Evolutionary conservation across 2,113 vertebrate genomes (phyloP).

Genomic region (Mugil cephalus): DNA sequence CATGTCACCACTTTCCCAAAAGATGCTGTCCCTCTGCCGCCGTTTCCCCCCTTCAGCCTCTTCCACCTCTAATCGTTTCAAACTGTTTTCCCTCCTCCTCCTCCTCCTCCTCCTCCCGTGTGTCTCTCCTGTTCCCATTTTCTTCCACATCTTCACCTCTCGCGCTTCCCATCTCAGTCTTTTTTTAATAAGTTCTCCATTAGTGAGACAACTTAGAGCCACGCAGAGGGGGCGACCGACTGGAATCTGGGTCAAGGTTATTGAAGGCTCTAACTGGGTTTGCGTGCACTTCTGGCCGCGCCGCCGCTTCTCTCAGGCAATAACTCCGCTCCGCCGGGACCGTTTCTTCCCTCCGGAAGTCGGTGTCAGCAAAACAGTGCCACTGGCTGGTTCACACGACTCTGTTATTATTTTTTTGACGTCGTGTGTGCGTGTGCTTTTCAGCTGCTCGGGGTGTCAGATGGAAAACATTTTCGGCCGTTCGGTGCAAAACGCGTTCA

Average conservation of each 20-base stretch:
- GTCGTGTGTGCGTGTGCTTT: background rate
- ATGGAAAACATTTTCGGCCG: background rate
- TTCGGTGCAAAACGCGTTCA: background rate
- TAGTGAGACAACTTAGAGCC: slow-evolving; percentile 32
- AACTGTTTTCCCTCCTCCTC: slow-evolving; percentile 15
- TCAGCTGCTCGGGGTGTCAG: background rate
- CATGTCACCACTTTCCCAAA: background rate
- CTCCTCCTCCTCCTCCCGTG: too few relatives aligned
- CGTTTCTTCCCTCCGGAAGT: slow-evolving; percentile 38
- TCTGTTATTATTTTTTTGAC: slow-evolving; percentile 14
- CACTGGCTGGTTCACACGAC: background rate
- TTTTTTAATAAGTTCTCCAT: slow-evolving; percentile 64
- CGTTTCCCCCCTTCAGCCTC: background rate
- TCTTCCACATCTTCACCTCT: slow-evolving; percentile 37
- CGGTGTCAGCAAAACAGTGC: slow-evolving; percentile 54
- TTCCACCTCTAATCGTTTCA: slow-evolving; percentile 13
- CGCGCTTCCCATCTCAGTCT: slow-evolving; percentile 21
- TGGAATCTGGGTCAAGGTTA: slow-evolving; percentile 83
- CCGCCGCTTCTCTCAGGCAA: slow-evolving; percentile 42
- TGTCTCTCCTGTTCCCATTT: slow-evolving; percentile 23
- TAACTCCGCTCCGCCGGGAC: slow-evolving; percentile 36
- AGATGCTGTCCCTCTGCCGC: slow-evolving; percentile 4
- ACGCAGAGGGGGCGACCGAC: slow-evolving; percentile 40
- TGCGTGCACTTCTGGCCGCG: slow-evolving; percentile 48
- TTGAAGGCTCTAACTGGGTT: slow-evolving; percentile 42